Percentiles rank a stretch among this genome's conserved stretches.
Conservation (phyloP, 2,888 invertebrate species). For the Eustalomyia histrio region DNA sequence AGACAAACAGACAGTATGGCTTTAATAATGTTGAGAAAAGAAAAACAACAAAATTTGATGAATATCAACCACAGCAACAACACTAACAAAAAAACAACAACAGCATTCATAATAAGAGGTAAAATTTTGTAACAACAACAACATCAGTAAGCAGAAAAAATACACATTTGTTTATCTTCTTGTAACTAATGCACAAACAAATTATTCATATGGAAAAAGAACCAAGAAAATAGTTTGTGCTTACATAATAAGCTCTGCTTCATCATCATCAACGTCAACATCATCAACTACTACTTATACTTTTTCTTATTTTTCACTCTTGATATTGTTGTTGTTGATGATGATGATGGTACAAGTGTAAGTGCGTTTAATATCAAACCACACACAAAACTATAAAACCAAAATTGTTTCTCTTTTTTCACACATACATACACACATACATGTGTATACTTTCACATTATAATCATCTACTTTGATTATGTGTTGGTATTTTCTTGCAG, state of each 20-base stretch:
- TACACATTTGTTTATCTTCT: conserved; percentile 28
- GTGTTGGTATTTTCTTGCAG: too few relatives aligned
- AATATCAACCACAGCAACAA: conserved; percentile 6
- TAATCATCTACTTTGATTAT: not conserved
- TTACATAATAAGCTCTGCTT: conserved; percentile 51
- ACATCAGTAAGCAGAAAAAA: conserved; percentile 21
- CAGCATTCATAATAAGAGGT: not conserved
- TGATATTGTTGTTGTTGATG: not conserved
- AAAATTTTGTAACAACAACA: not conserved
- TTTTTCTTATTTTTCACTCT: not conserved
- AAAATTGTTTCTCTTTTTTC: not conserved
- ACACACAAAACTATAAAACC: not conserved
- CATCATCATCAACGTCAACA: conserved; percentile 32
- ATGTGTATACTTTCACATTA: conserved; percentile 4
- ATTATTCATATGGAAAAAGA: conserved; percentile 64
- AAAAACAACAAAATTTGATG: too few relatives aligned
- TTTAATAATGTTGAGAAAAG: conserved; percentile 36
- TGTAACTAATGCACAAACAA: conserved; percentile 59
- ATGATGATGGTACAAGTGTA: not conserved
- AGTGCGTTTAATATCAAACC: conserved; percentile 22
- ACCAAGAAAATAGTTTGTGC: conserved; percentile 34
- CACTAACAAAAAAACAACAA: conserved; percentile 18
- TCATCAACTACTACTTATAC: conserved; percentile 1
- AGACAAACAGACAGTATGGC: conserved; percentile 33
- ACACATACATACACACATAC: not conserved